A percentile compares a stretch with the other conserved stretches of the same genome.
phyloP scores from a whole-genome alignment of 2,797 vertebrate species.

The Neoniphon sammara region DNA sequence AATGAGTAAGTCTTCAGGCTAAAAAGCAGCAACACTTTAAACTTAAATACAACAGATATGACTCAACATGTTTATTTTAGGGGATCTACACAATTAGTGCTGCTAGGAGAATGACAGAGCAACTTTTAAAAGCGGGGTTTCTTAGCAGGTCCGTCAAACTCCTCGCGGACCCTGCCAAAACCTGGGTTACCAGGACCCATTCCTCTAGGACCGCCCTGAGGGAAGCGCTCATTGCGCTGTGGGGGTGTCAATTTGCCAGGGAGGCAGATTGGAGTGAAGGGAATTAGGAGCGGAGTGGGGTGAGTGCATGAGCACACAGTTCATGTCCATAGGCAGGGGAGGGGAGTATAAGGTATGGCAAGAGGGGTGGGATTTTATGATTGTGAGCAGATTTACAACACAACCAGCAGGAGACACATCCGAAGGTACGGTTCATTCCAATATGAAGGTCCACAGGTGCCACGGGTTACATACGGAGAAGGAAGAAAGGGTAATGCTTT shows the following conservation, averaged over 20 bases:
- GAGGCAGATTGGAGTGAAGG: slow-evolving; percentile 37
- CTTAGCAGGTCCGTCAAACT: slow-evolving; percentile 98
- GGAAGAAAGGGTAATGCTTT: slow-evolving; percentile 99
- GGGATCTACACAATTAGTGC: slow-evolving; percentile 79
- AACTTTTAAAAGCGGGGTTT: slow-evolving; percentile 94
- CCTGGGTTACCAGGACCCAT: slow-evolving; percentile 88
- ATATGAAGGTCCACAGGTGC: slow-evolving; percentile 99
- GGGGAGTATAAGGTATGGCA: slow-evolving; percentile 44
- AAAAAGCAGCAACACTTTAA: slow-evolving; percentile 92
- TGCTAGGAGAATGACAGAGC: slow-evolving; percentile 66
- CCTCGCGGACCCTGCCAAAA: slow-evolving; percentile 98
- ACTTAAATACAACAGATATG: slow-evolving; percentile 85
- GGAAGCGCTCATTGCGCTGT: slow-evolving; percentile 98
- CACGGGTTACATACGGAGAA: slow-evolving; percentile 99
- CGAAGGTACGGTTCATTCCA: slow-evolving; percentile 99
- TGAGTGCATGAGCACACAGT: slow-evolving; percentile 77
- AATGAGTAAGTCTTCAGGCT: slow-evolving; percentile 85
- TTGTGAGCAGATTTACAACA: slow-evolving; percentile 76
- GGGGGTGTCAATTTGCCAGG: slow-evolving; percentile 70
- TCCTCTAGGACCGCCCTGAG: slow-evolving; percentile 93
- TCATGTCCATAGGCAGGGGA: slow-evolving; percentile 78
- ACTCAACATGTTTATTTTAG: slow-evolving; percentile 69
- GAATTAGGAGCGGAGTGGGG: slow-evolving; percentile 80
- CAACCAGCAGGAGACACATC: slow-evolving; percentile 85
- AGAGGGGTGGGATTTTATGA: slow-evolving; percentile 64